Base-by-base conservation (phyloP, 2,113 vertebrate species). In the Suricata suricatta region DNA sequence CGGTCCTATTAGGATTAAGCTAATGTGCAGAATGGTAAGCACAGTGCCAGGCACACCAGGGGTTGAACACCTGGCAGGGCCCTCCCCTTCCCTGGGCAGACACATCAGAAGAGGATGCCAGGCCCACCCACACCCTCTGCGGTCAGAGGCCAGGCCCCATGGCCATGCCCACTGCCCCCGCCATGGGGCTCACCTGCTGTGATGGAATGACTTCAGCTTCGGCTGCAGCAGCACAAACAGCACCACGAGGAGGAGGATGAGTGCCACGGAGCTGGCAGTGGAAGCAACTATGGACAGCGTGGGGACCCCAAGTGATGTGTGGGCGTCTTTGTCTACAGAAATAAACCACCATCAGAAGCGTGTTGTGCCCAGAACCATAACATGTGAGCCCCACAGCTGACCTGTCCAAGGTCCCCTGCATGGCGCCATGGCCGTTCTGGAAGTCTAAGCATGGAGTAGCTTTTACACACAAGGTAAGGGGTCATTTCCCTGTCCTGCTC, bases 161-260 rank as follows among this genome's bases (percentile, higher is more conserved):
- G 68, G 25, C 2, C 27, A 33, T 33, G 2, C 77, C 14, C 31
- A 33, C 33, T 13, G 7, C n/a, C 25, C 35, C 0, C 21, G 25
- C 81, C 76, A 33, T 74, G 29, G 16, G 68, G 60, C 99, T 98
- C 81, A 99, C 99, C 99, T 99, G 99, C 98, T 99, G 29, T 99
- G 99, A 98, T 99, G 99, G 98, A 99, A 99, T 0, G 99, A 99
- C 99, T 99, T 99, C 98, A 99, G 99, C 98, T 99, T 99, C 76
- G 99, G 99, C 98, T 99, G 99, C 96, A 99, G 99, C 95, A 99
- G 98, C 93, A 99, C 99, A 97, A 99, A 99, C 89, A 99, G 98
- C 97, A 99, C 99, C 91, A 99, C 99, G 38, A 99, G 98, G 94
- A 99, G 99, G 94, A 99, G 99, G 97, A 99, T 99, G 96, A 99